These are phyloP conservation scores for Brachypteracias leptosomus DNA, from an alignment of 2,113 vertebrate genomes.

Conservation along the genomic window DNA sequence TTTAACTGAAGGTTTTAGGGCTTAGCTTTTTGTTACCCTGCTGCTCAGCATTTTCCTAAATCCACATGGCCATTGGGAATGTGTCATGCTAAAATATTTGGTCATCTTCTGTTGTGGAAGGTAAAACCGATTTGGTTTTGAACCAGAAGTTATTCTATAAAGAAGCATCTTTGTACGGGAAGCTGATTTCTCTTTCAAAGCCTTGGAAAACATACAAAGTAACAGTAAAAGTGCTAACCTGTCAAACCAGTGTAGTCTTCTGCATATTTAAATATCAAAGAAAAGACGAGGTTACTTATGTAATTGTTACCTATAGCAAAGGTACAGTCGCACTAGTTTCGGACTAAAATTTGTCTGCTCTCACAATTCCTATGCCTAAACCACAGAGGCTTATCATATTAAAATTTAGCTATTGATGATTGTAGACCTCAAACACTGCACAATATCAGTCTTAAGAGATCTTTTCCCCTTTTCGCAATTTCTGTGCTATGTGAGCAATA, in stretches of 20 bases:
- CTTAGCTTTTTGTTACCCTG: no score
- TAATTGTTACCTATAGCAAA: neutral
- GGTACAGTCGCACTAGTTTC: neutral
- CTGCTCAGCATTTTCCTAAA: no score
- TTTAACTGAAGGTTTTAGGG: conserved; percentile 4
- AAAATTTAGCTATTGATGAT: neutral
- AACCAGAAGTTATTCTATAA: neutral
- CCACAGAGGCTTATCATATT: neutral
- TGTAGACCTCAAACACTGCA: neutral
- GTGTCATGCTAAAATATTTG: neutral
- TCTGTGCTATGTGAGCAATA: neutral
- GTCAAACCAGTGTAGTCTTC: neutral
- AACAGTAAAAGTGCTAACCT: neutral
- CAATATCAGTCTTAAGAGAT: neutral
- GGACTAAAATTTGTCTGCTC: neutral
- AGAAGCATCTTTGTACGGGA: neutral
- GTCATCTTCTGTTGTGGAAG: neutral
- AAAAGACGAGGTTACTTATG: neutral
- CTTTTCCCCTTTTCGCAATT: neutral
- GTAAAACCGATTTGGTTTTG: neutral
- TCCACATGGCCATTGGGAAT: neutral
- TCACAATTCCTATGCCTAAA: neutral
- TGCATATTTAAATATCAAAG: neutral
- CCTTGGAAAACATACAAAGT: neutral
- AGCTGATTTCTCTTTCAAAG: neutral